Conservation (phyloP, 2,888 invertebrate genomes). For the Aleiodes alternator region DNA sequence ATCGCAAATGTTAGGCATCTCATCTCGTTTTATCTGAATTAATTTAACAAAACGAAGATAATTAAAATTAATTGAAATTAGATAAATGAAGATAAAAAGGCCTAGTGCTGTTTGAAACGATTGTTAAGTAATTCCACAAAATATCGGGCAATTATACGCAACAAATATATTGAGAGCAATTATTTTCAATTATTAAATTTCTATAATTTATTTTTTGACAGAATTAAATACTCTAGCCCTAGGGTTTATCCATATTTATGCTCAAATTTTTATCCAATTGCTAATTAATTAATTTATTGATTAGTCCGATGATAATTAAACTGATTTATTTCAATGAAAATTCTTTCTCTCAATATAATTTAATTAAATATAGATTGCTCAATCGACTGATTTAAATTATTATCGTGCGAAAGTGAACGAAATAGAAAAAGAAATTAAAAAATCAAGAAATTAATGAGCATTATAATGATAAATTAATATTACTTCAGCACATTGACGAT, state of each 20-base stretch:
- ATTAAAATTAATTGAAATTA: not conserved
- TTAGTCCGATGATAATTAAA: not conserved
- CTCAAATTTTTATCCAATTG: constrained; percentile 16
- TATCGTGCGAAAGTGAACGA: constrained; percentile 27
- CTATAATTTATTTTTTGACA: not conserved
- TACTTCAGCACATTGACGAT: constrained; percentile 41
- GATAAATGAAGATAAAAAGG: not conserved
- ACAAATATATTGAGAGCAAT: constrained; percentile 38
- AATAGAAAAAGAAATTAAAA: constrained; percentile 8
- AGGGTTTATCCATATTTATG: constrained; percentile 26
- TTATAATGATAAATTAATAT: constrained; percentile 33
- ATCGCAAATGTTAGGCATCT: no score
- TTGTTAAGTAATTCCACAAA: constrained; percentile 11
- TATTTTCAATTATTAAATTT: constrained; percentile 38
- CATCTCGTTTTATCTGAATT: not conserved
- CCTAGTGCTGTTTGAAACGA: not conserved
- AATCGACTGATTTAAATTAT: constrained; percentile 46
- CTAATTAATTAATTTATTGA: constrained; percentile 28
- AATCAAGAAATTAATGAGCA: constrained; percentile 18
- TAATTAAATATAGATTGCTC: constrained; percentile 42
- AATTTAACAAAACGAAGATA: not conserved
- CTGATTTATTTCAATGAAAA: constrained; percentile 29
- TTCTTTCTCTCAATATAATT: constrained; percentile 25
- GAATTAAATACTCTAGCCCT: no score
- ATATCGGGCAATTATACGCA: constrained; percentile 7